Evolutionary conservation across 2,797 vertebrate genomes (phyloP).

Genomic region (Smutsia gigantea): DNA sequence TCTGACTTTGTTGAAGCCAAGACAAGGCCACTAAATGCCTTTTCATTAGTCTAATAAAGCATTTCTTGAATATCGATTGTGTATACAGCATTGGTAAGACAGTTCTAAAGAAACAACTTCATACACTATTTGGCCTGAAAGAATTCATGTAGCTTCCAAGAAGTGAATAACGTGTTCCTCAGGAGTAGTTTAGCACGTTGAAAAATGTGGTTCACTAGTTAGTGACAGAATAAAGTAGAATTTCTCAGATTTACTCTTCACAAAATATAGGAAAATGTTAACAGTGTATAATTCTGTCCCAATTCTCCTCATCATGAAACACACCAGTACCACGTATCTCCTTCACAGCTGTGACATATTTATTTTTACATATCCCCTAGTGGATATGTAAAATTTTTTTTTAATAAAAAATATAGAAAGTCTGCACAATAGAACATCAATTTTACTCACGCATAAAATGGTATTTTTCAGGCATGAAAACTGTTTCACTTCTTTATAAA

Average conservation of each 20-base stretch:
- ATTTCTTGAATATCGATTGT: background rate
- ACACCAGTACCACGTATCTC: background rate
- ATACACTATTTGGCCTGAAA: background rate
- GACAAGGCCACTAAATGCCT: background rate
- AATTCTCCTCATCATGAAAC: background rate
- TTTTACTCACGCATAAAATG: conserved; percentile 12
- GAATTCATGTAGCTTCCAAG: background rate
- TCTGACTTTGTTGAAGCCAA: background rate
- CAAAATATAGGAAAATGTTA: background rate
- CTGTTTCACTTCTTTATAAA: conserved; percentile 44
- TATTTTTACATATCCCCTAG: background rate
- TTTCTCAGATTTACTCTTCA: background rate
- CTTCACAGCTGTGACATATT: background rate
- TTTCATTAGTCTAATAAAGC: background rate
- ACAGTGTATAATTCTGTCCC: background rate
- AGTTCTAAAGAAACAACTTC: background rate
- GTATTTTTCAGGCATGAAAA: conserved; percentile 40
- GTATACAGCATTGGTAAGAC: background rate
- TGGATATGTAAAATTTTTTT: background rate
- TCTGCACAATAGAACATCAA: background rate
- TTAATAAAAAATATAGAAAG: background rate
- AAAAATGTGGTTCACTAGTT: background rate
- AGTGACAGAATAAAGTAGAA: background rate
- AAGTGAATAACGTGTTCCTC: background rate
- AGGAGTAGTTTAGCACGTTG: background rate